phyloP scores from a whole-genome alignment of 92 coral and sea anemone genomes.

The Nematostella vectensis region DNA sequence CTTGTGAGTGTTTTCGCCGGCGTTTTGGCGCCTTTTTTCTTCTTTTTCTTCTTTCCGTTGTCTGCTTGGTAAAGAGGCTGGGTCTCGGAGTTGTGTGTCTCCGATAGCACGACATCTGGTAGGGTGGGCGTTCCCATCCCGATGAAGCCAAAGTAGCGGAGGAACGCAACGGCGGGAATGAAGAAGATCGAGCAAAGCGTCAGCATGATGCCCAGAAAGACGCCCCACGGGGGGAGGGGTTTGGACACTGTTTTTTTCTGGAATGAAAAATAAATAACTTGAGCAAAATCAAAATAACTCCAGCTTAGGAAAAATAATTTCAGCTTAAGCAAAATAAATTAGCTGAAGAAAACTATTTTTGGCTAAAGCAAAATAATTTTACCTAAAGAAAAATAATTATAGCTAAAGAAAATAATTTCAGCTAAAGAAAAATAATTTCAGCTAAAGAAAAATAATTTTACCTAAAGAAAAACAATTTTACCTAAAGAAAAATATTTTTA shows the following conservation, averaged over 20 bases:
- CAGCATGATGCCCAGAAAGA: slow-evolving; percentile 68
- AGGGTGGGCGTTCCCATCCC: slow-evolving; percentile 35
- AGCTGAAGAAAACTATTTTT: too few species aligned
- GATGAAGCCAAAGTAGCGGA: slow-evolving; percentile 73
- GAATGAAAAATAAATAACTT: background rate
- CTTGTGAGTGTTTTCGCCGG: background rate
- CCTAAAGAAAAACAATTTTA: too few species aligned
- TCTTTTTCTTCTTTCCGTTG: slow-evolving; percentile 9
- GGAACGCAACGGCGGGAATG: slow-evolving; percentile 82
- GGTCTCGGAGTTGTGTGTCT: slow-evolving; percentile 21
- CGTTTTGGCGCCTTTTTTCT: slow-evolving; percentile 15
- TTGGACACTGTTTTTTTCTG: slow-evolving; percentile 39
- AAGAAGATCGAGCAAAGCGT: slow-evolving; percentile 76
- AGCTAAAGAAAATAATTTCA: too few species aligned
- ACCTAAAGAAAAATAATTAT: too few species aligned
- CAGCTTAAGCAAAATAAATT: too few species aligned
- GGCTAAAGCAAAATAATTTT: too few species aligned
- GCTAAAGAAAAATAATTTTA: too few species aligned
- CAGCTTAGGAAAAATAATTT: too few species aligned
- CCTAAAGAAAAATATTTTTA: too few species aligned
- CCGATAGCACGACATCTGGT: slow-evolving; percentile 50
- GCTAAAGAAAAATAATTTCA: too few species aligned
- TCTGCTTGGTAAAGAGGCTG: slow-evolving; percentile 42
- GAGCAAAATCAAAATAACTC: too few species aligned
- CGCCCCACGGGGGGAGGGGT: slow-evolving; percentile 87